Evolutionary conservation across 2,888 invertebrate species (phyloP).

Genomic region (Temnothorax unifasciatus): DNA sequence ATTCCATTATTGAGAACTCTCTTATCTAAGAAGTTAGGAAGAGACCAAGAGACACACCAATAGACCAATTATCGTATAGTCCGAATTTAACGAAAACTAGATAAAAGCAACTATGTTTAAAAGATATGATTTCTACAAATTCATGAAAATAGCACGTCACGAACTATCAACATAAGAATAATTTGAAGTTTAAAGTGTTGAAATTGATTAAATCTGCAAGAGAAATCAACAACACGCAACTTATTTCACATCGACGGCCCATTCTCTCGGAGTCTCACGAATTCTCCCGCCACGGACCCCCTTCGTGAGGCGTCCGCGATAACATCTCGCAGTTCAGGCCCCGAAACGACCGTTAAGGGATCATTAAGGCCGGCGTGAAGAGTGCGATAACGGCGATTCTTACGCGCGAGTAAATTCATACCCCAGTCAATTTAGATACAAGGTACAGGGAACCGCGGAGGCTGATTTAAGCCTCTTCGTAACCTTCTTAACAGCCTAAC

Average conservation of each 20-base stretch:
- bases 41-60: not conserved
- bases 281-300: conserved; percentile 34
- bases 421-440: conserved; percentile 77
- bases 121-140: not conserved
- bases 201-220: conserved; percentile 36
- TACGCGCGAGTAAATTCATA: conserved; percentile 77
- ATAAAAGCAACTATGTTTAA: not conserved
- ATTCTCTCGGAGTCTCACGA: conserved; percentile 48
- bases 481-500: conserved; percentile 23
- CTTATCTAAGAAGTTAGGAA: not conserved
- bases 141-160: not conserved
- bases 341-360: conserved; percentile 69
- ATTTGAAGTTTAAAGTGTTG: not conserved
- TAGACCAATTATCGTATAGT: not conserved
- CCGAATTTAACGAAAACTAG: not conserved
- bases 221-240: conserved; percentile 34
- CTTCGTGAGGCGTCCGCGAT: conserved; percentile 56
- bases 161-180: not conserved
- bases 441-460: conserved; percentile 57
- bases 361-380: conserved; percentile 76
- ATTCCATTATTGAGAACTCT: conserved; percentile 4
- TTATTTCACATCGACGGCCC: conserved; percentile 50
- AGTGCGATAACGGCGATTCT: conserved; percentile 74
- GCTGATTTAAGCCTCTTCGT: conserved; percentile 62
- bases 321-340: conserved; percentile 48